Conservation (phyloP, 2,113 vertebrate genomes). For the Mohoua ochrocephala region DNA sequence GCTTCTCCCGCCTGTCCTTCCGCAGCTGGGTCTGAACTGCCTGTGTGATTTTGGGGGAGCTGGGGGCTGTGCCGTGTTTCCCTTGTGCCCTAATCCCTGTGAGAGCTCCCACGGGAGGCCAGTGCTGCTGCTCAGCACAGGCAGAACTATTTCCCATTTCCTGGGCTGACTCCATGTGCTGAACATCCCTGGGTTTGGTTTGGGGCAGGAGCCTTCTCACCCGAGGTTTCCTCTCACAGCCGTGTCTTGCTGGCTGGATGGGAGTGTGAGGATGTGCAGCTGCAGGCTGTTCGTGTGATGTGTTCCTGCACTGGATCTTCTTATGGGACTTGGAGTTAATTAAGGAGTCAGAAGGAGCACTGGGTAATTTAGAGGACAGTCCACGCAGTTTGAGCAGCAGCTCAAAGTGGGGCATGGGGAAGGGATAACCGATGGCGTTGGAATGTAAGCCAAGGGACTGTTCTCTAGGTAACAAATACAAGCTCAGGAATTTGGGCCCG, state of each 20-base stretch:
- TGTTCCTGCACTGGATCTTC: neutral
- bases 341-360: neutral
- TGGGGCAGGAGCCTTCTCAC: neutral
- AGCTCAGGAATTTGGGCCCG: neutral
- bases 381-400: neutral
- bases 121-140: neutral
- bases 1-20: neutral
- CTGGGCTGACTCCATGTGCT: neutral
- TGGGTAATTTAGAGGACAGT: neutral
- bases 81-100: neutral
- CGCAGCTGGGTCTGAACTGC: neutral
- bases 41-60: neutral
- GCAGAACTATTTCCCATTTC: neutral
- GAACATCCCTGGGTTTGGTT: neutral
- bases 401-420: neutral
- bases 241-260: neutral
- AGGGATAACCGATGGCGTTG: neutral
- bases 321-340: neutral
- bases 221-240: neutral
- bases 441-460: neutral
- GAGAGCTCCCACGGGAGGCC: rapidly evolving
- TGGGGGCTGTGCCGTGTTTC: rapidly evolving
- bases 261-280: neutral
- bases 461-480: neutral
- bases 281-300: rapidly evolving